These are phyloP conservation scores for Drosophila pachea DNA, from an alignment of 1,140 invertebrate genomes.

Conservation along the genomic window DNA sequence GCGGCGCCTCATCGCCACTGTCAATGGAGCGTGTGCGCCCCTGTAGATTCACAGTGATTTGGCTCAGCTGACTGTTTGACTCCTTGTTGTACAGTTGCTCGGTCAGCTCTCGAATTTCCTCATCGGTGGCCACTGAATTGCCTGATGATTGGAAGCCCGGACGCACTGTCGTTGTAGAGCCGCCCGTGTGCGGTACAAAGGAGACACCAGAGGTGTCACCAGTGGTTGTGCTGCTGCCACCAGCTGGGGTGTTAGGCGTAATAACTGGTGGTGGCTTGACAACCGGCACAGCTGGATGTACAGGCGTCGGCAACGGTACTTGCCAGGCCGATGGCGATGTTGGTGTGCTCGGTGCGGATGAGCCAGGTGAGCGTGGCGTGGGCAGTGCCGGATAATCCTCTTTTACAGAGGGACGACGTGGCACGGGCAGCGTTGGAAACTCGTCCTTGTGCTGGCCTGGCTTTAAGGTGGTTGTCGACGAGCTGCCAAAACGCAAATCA, in stretches of 20 bases:
- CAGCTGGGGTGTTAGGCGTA: slow-evolving; percentile 19
- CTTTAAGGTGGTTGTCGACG: slow-evolving; percentile 45
- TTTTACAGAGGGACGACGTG: slow-evolving; percentile 60
- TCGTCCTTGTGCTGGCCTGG: slow-evolving; percentile 69
- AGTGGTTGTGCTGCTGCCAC: slow-evolving; percentile 4
- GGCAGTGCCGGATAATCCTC: slow-evolving; percentile 68
- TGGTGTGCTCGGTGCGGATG: slow-evolving; percentile 35
- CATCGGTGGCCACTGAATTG: slow-evolving; percentile 78
- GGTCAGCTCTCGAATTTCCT: slow-evolving; percentile 81
- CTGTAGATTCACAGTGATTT: slow-evolving; percentile 85
- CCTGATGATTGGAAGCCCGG: slow-evolving; percentile 61
- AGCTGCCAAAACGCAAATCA: slow-evolving; percentile 54
- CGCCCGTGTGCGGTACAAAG: slow-evolving; percentile 50
- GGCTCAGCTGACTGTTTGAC: slow-evolving; percentile 84
- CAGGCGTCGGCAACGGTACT: slow-evolving; percentile 59
- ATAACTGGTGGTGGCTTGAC: slow-evolving; percentile 8
- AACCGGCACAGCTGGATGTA: slow-evolving; percentile 36
- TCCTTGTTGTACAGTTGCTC: slow-evolving; percentile 87
- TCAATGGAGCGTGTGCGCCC: slow-evolving; percentile 84
- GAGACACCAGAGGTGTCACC: slow-evolving; percentile 39
- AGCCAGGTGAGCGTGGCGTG: slow-evolving; percentile 39
- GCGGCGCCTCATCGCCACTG: slow-evolving; percentile 84
- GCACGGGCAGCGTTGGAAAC: slow-evolving; percentile 60
- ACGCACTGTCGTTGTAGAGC: slow-evolving; percentile 49
- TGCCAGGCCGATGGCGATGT: slow-evolving; percentile 56